phyloP scores from a whole-genome alignment of 2,888 invertebrate species.

The Mythimna ferrago region DNA sequence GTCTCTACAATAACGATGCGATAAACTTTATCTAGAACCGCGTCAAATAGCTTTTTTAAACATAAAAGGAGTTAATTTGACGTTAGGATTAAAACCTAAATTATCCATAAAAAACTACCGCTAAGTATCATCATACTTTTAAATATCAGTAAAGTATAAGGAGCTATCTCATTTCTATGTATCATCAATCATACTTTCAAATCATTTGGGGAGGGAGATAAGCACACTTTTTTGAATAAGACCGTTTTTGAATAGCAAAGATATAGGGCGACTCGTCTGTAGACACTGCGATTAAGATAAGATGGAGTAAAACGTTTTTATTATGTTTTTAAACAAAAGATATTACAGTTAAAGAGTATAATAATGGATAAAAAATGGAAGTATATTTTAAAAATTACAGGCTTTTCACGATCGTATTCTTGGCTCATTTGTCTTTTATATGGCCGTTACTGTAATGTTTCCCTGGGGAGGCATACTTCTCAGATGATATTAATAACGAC shows the following conservation, averaged over 20 bases:
- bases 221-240: conserved; percentile 74
- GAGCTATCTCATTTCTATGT: conserved; percentile 75
- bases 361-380: conserved; percentile 63
- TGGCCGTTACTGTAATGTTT: conserved; percentile 78
- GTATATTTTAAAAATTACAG: conserved; percentile 74
- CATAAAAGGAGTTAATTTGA: conserved; percentile 35
- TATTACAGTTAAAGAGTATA: conserved; percentile 65
- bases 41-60: conserved; percentile 36
- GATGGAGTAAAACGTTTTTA: conserved; percentile 69
- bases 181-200: conserved; percentile 83
- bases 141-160: conserved; percentile 71
- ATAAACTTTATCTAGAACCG: conserved; percentile 36
- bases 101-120: conserved; percentile 58
- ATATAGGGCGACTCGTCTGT: conserved; percentile 65
- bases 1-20: conserved; percentile 21
- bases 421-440: conserved; percentile 81
- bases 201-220: conserved; percentile 74
- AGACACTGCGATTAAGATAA: conserved; percentile 69
- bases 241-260: conserved; percentile 72
- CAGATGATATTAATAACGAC: conserved; percentile 78
- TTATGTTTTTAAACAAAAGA: conserved; percentile 70
- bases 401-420: conserved; percentile 74
- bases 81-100: conserved; percentile 51
- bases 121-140: conserved; percentile 70
- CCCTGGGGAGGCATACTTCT: conserved; percentile 76